phyloP scores from a whole-genome alignment of 1,140 invertebrate species.

The Drosophila bocki region DNA sequence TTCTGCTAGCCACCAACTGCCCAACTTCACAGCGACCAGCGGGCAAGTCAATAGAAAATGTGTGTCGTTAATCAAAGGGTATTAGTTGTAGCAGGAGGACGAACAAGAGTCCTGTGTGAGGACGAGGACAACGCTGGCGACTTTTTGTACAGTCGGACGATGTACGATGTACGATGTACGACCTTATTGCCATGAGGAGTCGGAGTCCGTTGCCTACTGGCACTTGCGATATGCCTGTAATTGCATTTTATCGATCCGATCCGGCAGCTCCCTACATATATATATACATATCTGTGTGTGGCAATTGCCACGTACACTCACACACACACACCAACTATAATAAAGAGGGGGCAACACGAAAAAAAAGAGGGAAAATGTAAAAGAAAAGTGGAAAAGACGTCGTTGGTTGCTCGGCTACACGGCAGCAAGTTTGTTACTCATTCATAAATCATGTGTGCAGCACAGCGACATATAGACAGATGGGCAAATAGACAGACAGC shows the following conservation, averaged over 20 bases:
- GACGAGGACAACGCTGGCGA: slow-evolving; percentile 45
- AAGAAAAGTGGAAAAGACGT: slow-evolving; percentile 72
- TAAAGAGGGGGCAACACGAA: slow-evolving; percentile 60
- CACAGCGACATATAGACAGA: slow-evolving; percentile 55
- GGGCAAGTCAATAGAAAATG: slow-evolving; percentile 78
- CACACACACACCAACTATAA: slow-evolving; percentile 62
- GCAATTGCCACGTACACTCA: slow-evolving; percentile 69
- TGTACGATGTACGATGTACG: slow-evolving; percentile 77
- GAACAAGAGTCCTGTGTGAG: neutral
- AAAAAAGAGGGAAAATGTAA: slow-evolving; percentile 31
- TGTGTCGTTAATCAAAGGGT: slow-evolving; percentile 83
- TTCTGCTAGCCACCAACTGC: slow-evolving; percentile 58
- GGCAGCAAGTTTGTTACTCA: slow-evolving; percentile 83
- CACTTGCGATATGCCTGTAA: slow-evolving; percentile 83
- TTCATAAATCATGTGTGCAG: slow-evolving; percentile 83
- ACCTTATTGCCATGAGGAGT: slow-evolving; percentile 77
- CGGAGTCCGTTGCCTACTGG: slow-evolving; percentile 67
- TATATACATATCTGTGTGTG: slow-evolving; percentile 27
- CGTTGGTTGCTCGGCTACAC: slow-evolving; percentile 74
- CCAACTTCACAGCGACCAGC: slow-evolving; percentile 69
- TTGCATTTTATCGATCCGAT: slow-evolving; percentile 82
- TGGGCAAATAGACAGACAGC: slow-evolving; percentile 45
- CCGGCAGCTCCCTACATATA: slow-evolving; percentile 45
- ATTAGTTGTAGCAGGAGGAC: slow-evolving; percentile 69
- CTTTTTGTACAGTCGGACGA: slow-evolving; percentile 76